Evolutionary conservation across 2,113 vertebrate genomes (phyloP).

Genomic region (Lasiurus borealis): DNA sequence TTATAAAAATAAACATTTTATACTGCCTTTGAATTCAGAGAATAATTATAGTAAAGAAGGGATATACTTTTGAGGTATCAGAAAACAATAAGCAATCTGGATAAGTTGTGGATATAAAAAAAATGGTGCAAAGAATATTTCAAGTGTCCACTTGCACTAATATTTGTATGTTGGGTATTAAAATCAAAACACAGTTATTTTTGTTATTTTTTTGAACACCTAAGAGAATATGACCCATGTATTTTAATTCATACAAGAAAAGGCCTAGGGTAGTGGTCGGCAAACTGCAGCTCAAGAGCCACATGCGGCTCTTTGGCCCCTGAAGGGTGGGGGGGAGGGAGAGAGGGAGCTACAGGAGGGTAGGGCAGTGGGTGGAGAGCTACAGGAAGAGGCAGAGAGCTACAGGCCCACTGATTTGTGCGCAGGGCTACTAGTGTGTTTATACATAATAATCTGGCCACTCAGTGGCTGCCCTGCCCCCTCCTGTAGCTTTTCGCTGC

Average conservation of each 20-base stretch:
- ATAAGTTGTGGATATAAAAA: neutral
- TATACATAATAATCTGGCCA: too few relatives aligned
- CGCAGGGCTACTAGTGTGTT: too few relatives aligned
- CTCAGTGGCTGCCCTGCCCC: too few relatives aligned
- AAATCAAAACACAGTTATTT: neutral
- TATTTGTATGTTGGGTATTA: neutral
- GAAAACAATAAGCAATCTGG: constrained; percentile 14
- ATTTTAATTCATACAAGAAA: constrained; percentile 34
- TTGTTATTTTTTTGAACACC: neutral
- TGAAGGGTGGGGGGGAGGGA: too few relatives aligned
- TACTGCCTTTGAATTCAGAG: neutral
- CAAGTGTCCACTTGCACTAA: neutral
- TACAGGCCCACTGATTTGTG: too few relatives aligned
- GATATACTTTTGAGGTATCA: neutral
- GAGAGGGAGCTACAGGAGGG: too few relatives aligned
- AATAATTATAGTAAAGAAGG: neutral
- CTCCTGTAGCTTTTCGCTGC: too few relatives aligned
- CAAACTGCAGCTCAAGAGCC: too few relatives aligned
- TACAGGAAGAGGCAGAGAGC: too few relatives aligned
- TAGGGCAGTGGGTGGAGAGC: too few relatives aligned
- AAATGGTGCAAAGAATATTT: neutral
- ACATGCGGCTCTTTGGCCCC: too few relatives aligned
- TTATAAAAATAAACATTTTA: constrained; percentile 28
- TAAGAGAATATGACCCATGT: neutral
- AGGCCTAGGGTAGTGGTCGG: neutral